phyloP scores from a whole-genome alignment of 2,797 vertebrate genomes.

The Steatocranus sp. region DNA sequence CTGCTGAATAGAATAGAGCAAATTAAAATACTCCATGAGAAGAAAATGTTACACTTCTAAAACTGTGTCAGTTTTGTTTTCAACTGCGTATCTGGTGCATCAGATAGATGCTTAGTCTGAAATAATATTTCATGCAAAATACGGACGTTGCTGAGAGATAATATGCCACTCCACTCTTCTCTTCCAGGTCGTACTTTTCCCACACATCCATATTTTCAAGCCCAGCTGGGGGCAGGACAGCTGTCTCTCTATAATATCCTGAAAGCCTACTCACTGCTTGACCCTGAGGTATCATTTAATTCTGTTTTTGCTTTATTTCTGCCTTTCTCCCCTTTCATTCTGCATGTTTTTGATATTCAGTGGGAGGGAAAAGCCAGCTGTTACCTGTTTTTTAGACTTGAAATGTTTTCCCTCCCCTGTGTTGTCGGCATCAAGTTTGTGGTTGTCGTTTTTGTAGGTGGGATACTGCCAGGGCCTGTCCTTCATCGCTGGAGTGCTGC shows the following conservation, averaged over 20 bases:
- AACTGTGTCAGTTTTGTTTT: background rate
- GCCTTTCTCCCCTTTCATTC: background rate
- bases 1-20: background rate
- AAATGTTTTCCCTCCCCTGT: background rate
- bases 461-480: conserved; percentile 98
- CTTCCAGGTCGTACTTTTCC: conserved; percentile 93
- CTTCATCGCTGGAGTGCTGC: conserved; percentile 92
- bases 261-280: conserved; percentile 96
- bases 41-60: background rate
- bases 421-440: background rate
- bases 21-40: background rate
- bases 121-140: background rate
- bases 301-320: background rate
- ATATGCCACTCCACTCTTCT: background rate
- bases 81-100: background rate
- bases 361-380: background rate
- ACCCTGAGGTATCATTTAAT: conserved; percentile 79
- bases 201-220: conserved; percentile 94
- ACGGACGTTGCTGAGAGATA: background rate
- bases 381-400: background rate
- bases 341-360: background rate
- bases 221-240: conserved; percentile 94
- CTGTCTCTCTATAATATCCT: conserved; percentile 94
- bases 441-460: conserved; percentile 66
- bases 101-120: background rate